phyloP scores from a whole-genome alignment of 2,797 vertebrate species.

The Carduelis carduelis region DNA sequence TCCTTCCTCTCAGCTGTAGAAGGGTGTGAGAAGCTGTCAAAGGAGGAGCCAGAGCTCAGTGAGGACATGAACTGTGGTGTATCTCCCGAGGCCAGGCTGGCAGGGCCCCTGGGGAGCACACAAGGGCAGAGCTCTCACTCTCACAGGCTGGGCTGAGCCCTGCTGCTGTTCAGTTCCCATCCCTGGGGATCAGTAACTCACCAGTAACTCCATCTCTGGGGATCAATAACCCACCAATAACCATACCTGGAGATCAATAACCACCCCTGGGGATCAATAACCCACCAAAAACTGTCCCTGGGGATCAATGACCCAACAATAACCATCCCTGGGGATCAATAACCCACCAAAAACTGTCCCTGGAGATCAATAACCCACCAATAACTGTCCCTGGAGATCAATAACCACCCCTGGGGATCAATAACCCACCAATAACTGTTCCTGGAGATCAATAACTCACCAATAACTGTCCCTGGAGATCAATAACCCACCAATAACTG shows the following conservation, averaged over 20 bases:
- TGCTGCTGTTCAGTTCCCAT: not conserved
- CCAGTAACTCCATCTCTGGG: not conserved
- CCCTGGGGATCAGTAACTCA: not conserved
- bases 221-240: not conserved
- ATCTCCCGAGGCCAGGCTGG: not conserved
- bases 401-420: no score
- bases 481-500: no score
- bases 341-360: accelerated
- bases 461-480: no score
- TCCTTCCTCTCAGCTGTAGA: not conserved
- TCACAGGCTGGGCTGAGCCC: not conserved
- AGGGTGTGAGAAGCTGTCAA: not conserved
- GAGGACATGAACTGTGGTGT: not conserved
- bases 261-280: no score
- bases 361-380: no score
- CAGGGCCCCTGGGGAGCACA: not conserved
- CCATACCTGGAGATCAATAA: accelerated
- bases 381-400: no score
- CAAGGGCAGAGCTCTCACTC: not conserved
- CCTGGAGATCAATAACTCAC: no score
- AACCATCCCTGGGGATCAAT: no score
- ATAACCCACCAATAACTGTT: no score
- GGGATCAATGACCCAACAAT: no score
- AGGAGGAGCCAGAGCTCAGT: not conserved
- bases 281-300: no score